Evolutionary conservation across 2,113 vertebrate genomes (phyloP).

Genomic region (Todiramphus chloris): DNA sequence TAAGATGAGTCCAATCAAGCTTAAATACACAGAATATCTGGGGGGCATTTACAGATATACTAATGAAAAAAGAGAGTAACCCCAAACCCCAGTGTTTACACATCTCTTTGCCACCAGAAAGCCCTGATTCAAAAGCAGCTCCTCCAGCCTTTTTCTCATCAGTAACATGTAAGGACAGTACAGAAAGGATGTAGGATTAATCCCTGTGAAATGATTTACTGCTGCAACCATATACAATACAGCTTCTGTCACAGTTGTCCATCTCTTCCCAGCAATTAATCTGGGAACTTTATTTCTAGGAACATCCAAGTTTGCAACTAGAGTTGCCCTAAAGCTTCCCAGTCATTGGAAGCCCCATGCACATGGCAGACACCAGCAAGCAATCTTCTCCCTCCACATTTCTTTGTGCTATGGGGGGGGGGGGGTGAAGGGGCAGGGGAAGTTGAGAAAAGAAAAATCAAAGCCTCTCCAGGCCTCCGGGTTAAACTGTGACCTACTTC

Average conservation of each 20-base stretch:
- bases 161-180: not conserved
- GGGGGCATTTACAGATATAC: not conserved
- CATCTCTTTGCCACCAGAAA: not conserved
- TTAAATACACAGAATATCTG: not conserved
- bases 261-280: not conserved
- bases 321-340: not conserved
- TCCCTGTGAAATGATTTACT: not conserved
- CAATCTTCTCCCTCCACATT: not conserved
- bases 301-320: not conserved
- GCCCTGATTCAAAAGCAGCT: not conserved
- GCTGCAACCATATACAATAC: not conserved
- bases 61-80: not conserved
- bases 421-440: accelerated
- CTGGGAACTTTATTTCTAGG: not conserved
- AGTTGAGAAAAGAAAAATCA: not conserved
- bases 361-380: not conserved
- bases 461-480: conserved; percentile 15
- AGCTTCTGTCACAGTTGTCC: not conserved
- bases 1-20: not conserved
- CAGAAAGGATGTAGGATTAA: not conserved
- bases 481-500: conserved; percentile 67
- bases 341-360: not conserved
- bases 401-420: no score
- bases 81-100: not conserved
- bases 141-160: not conserved